Base-by-base conservation (phyloP, 2,888 invertebrate genomes). In the Leuctra nigra region DNA sequence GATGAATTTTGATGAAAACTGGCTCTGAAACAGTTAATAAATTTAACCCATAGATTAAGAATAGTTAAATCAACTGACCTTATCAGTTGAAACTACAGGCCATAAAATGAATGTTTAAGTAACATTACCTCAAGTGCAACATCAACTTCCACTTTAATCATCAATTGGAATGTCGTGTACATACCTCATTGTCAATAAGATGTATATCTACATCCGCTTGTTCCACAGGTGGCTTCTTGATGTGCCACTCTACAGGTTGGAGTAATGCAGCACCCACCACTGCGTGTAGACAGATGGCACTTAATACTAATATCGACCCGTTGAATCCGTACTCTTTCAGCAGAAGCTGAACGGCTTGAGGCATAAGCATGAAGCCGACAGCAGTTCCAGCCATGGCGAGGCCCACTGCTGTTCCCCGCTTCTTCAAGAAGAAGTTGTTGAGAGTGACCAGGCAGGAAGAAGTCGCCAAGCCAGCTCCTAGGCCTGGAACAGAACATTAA, bases 361-460 rank as follows among this genome's bases (percentile, higher is more conserved):
- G 88, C 82, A 88, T 84, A 59, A 87, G 76, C 78, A 88, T 82
- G 75, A 87, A 81, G 2, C 87, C 88, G 64, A 88, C 77, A 3
- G 87, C 86, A 0, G 87, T 87, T 0, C 88, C 88, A 1, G 87
- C 87, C 80, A 88, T 83, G 0, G 87, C 87, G 22, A 87, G 74
- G 0, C 88, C 88, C 6, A 88, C 86, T 1, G 88, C 88, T 69
- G 87, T 87, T 0, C 88, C 87, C 20, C 88, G 80, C 68, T 84
- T 83, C 68, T 84, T 82, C 14, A 82, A 78, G 68, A 88, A 88
- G 68, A 84, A 88, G 66, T 86, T 83, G 70, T 87, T 88, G 2
- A 88, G 72, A 0, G 88, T 85, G 9, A 89, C 87, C 69, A 89
- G 87, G 0, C 87, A 84, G 13, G 87, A 83, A 13, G 88, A 81